Base-by-base conservation (phyloP, 2,797 vertebrate species). In the Bradypodion pumilum region DNA sequence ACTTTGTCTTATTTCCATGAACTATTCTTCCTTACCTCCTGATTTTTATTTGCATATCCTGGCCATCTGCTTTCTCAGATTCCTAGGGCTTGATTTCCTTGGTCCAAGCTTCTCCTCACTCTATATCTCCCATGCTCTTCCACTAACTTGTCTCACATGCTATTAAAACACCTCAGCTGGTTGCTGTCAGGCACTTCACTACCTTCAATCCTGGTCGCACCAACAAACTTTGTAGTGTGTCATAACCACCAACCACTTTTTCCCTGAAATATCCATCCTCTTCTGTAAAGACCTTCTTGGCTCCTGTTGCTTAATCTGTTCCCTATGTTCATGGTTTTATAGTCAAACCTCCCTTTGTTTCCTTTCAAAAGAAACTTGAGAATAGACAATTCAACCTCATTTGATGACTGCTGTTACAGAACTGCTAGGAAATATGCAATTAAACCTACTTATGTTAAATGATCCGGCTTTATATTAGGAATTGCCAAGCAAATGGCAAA, bases 401-500 rank as follows among this genome's bases (percentile, higher is more conserved):
- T 87, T 89, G 73, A 46, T n/a, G 78, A 86, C 80, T 23, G 35
- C 77, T 81, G 88, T 77, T 82, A 73, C 70, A 15, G 78, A 93
- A 85, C 76, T 81, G n/a, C 74, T 6, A 12, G 85, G 80, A 87
- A 87, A 79, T 70, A 87, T 56, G 62, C 84, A 88, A 89, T 91
- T 91, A 91, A 88, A 78, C 13, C 73, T 88, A 25, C 66, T 80
- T 87, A 86, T 78, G 83, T 88, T 87, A 86, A 91, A 80, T 70
- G 85, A 13, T 75, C 77, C 25, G 82, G 1, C 75, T n/a, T 86
- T 32, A 72, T 86, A 80, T 69, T 86, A 89, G 89, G 52, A 42
- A 65, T 83, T 80, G 83, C 80, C 37, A 83, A 32, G 81, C 77
- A 86, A 90, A 76, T 77, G 72, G 59, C 23, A 89, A 91, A 87